Conservation (phyloP, 1,140 invertebrate genomes). For the Drosophila sproati region DNA sequence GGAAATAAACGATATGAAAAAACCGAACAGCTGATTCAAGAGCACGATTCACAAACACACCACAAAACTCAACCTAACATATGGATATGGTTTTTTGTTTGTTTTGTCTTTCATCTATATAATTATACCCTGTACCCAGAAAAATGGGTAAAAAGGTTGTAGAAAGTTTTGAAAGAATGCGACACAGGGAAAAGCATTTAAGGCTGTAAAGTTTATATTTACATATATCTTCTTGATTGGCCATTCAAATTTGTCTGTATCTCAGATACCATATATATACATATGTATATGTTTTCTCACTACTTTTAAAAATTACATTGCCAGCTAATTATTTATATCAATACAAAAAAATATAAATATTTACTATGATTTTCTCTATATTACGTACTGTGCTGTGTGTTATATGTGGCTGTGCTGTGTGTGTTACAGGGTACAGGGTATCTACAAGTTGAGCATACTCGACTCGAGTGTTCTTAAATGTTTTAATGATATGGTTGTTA, state of each 20-base stretch:
- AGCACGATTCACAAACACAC: neutral
- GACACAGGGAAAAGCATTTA: no score
- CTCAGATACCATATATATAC: no score
- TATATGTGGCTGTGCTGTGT: neutral
- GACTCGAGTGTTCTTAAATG: neutral
- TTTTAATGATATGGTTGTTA: conserved; percentile 5
- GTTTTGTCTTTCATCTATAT: no score
- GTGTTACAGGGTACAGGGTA: neutral
- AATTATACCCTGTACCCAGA: neutral
- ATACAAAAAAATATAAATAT: neutral
- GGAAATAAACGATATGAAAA: neutral
- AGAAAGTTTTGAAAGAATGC: no score
- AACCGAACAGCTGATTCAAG: conserved; percentile 1
- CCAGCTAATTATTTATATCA: no score
- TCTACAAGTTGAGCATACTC: neutral
- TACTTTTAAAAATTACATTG: no score
- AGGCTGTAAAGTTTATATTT: no score
- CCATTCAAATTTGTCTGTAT: no score
- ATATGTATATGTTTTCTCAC: no score
- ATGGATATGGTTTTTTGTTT: neutral
- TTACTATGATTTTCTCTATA: neutral
- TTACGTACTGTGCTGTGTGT: no score
- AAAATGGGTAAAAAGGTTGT: no score
- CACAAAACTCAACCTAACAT: neutral
- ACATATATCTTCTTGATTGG: no score